Evolutionary conservation across 2,888 invertebrate species (phyloP).

Genomic region (Quadroppia sp.): DNA sequence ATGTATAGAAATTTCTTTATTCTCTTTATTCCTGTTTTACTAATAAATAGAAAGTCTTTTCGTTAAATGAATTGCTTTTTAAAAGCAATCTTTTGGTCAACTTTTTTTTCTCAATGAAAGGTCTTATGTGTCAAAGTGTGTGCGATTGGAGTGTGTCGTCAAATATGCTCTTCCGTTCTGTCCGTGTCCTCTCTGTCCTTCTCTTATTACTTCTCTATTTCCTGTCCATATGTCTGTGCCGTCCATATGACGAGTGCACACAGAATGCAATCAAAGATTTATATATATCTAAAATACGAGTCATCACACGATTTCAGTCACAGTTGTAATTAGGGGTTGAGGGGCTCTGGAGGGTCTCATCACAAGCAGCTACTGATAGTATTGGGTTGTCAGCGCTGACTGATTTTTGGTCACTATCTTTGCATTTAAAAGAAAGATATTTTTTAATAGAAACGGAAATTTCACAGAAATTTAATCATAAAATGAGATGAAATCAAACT

Average conservation of each 20-base stretch:
- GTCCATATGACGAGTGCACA: conserved; percentile 25
- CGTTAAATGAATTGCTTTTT: neutral
- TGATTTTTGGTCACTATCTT: too few relatives aligned
- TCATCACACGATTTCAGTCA: neutral
- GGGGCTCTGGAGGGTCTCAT: neutral
- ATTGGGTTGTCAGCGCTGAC: too few relatives aligned
- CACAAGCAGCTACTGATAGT: too few relatives aligned
- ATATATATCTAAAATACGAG: conserved; percentile 10
- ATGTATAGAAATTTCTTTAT: neutral
- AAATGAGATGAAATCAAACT: too few relatives aligned
- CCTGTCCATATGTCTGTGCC: conserved; percentile 27
- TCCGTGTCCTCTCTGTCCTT: conserved; percentile 28
- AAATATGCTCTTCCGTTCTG: conserved; percentile 24
- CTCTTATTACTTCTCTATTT: conserved; percentile 31
- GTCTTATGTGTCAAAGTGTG: neutral
- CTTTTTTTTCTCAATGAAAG: conserved; percentile 27
- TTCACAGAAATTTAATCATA: too few relatives aligned
- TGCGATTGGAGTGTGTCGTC: conserved; percentile 22
- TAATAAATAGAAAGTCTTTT: neutral
- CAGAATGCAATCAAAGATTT: conserved; percentile 12
- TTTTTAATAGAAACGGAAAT: too few relatives aligned
- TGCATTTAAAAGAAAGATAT: too few relatives aligned
- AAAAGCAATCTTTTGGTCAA: conserved; percentile 24
- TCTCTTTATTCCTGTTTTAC: neutral
- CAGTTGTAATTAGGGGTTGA: neutral